Evolutionary conservation across 2,888 invertebrate genomes (phyloP), one percentile per base, ranked within the genome.

Genomic region (Invenusta paracnida): DNA sequence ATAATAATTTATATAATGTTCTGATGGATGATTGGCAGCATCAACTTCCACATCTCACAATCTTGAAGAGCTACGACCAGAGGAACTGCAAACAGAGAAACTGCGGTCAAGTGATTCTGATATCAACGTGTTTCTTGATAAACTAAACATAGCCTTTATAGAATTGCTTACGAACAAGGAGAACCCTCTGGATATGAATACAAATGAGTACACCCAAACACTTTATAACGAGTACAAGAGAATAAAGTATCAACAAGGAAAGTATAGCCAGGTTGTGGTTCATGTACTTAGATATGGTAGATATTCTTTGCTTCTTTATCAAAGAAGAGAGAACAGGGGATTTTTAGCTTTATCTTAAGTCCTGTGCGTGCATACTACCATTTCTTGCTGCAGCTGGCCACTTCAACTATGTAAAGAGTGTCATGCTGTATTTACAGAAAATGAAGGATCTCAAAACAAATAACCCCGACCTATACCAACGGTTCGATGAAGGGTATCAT

Each of bases 51-150:
- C 73, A 73, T 73, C 73, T 73, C 73, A 73, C 73, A 23, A 73
- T 73, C 73, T 73, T 73, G 25, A 73, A 73, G 73, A n/a, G 73
- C 73, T 73, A 25, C 27, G 73, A 73, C 73, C 27, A 73, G 73
- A 73, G 73, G 73, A 73, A 73, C 25, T 73, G 73, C 73, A 23
- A 23, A 5, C 48, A 48, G 48, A 48, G 48, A 48, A 48, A 48
- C 48, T 48, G 48, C 48, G 17, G 48, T 17, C 48, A 5, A 73
- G 27, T 73, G 27, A 73, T 73, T 73, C 73, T 5, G 73, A 73
- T 73, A 73, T 73, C 73, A 73, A 73, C 27, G 73, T 73, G 73
- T 73, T 73, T 73, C 73, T 73, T 73, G 73, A 73, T 73, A 73
- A 73, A 73, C 73, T 73, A 73, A 23, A 73, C 73, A 73, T 73